A percentile compares a stretch with the other conserved stretches of the same genome.
phyloP scores from a whole-genome alignment of 1,140 invertebrate genomes.

The Lysiphlebus fabarum region DNA sequence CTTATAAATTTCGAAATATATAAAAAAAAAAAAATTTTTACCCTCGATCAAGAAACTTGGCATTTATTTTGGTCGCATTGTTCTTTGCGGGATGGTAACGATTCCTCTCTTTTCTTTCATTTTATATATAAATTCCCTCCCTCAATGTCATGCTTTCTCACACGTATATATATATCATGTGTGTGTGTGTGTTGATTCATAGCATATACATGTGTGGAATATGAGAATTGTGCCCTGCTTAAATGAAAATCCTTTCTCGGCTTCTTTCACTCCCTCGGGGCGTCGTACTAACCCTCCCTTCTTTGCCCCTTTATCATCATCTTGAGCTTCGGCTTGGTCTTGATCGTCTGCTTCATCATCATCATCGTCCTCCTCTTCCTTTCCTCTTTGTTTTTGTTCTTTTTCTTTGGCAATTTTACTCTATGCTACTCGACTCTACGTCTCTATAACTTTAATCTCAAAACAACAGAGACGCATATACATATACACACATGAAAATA shows the following conservation, averaged over 20 bases:
- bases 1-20: not conserved
- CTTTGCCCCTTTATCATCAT: slow-evolving; percentile 5
- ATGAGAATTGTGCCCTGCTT: not conserved
- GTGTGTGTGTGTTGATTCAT: too few species aligned
- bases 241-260: slow-evolving; percentile 5
- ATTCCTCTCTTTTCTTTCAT: slow-evolving; percentile 17
- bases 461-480: too few species aligned
- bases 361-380: slow-evolving; percentile 25
- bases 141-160: not conserved
- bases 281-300: slow-evolving; percentile 2
- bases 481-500: too few species aligned
- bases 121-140: not conserved
- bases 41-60: slow-evolving; percentile 19
- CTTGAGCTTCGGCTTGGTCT: not conserved
- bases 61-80: slow-evolving; percentile 29
- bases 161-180: not conserved
- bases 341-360: not conserved
- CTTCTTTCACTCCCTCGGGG: slow-evolving; percentile 2
- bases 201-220: too few species aligned
- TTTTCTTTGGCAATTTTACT: slow-evolving; percentile 2
- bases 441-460: too few species aligned
- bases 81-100: slow-evolving; percentile 26
- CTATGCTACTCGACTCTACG: too few species aligned
- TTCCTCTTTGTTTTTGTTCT: slow-evolving; percentile 22
- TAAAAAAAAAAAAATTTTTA: slow-evolving; percentile 19